A percentile compares a stretch with the other conserved stretches of the same genome.
phyloP scores from a whole-genome alignment of 2,113 vertebrate genomes.

The Zosterops hypoxanthus region DNA sequence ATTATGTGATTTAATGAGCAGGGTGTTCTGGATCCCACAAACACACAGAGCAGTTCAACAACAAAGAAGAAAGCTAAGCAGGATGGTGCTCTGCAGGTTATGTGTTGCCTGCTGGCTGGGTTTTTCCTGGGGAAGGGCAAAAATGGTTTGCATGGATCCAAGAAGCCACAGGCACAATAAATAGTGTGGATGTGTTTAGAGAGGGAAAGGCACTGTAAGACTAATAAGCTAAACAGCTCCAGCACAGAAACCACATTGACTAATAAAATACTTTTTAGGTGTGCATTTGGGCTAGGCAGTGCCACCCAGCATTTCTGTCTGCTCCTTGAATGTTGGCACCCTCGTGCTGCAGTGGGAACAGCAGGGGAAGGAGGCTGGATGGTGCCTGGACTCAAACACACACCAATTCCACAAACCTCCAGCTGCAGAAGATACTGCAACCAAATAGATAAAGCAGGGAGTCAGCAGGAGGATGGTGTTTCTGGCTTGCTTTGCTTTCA shows the following conservation, averaged over 20 bases:
- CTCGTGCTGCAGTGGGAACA: not conserved
- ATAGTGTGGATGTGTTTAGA: not conserved
- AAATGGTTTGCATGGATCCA: not conserved
- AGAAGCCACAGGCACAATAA: not conserved
- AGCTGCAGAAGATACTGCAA: not conserved
- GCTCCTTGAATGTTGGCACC: not conserved
- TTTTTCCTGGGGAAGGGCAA: not conserved
- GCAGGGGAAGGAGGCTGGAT: not conserved
- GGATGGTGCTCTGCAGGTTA: not conserved
- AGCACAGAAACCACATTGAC: not conserved
- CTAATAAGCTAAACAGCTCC: not conserved
- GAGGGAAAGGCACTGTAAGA: not conserved
- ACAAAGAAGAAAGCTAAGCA: not conserved
- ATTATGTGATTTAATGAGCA: slow-evolving; percentile 40
- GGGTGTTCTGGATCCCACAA: slow-evolving; percentile 28
- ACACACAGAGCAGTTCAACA: not conserved
- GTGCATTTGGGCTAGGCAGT: not conserved
- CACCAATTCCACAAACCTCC: not conserved
- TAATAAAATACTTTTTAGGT: not conserved
- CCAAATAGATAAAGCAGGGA: not conserved
- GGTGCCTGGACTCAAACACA: not conserved
- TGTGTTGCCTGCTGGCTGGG: not conserved
- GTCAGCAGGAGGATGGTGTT: not conserved
- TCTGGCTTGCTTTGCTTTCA: not conserved
- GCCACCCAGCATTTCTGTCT: not conserved